Percentiles rank a stretch among this genome's conserved stretches.
Evolutionary conservation across 2,797 vertebrate species (phyloP).

Genomic region (Eutrigla gurnardus): DNA sequence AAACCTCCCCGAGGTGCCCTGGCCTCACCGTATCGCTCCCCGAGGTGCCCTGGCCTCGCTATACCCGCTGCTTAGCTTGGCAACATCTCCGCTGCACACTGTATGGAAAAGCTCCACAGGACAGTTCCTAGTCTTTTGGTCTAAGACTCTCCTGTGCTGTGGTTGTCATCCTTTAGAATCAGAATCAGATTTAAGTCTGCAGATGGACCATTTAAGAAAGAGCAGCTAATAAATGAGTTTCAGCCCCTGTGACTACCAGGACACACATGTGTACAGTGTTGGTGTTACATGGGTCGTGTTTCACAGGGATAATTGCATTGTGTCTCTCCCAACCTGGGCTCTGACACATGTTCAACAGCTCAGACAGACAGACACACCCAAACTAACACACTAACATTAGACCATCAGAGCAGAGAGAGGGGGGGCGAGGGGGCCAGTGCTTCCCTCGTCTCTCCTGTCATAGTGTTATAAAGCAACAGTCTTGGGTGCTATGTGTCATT

Average conservation of each 20-base stretch:
- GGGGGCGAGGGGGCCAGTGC: constrained; percentile 9
- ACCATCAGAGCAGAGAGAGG: constrained; percentile 29
- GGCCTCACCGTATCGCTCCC: constrained; percentile 17
- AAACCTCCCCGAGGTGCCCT: constrained; percentile 28
- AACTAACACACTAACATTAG: constrained; percentile 56
- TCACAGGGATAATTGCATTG: constrained; percentile 81
- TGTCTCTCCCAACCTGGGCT: constrained; percentile 70
- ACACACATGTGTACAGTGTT: constrained; percentile 62
- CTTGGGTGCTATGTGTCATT: constrained; percentile 31
- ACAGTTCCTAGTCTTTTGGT: neutral
- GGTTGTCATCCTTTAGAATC: constrained; percentile 25
- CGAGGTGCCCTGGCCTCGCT: constrained; percentile 31
- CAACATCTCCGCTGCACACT: constrained; percentile 35
- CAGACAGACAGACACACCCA: constrained; percentile 73
- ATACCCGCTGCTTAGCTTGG: constrained; percentile 55
- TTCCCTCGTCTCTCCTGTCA: constrained; percentile 11
- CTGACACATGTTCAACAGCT: constrained; percentile 77
- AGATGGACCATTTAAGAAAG: constrained; percentile 63
- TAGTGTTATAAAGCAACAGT: constrained; percentile 35
- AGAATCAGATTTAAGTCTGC: constrained; percentile 12
- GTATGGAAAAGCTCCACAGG: constrained; percentile 9
- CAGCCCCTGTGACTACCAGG: constrained; percentile 54
- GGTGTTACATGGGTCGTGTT: constrained; percentile 70
- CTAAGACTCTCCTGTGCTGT: constrained; percentile 18
- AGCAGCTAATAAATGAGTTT: constrained; percentile 72